Evolutionary conservation across 2,113 vertebrate genomes (phyloP), one percentile per base, ranked within the genome.

Genomic region (Kryptolebias marmoratus): DNA sequence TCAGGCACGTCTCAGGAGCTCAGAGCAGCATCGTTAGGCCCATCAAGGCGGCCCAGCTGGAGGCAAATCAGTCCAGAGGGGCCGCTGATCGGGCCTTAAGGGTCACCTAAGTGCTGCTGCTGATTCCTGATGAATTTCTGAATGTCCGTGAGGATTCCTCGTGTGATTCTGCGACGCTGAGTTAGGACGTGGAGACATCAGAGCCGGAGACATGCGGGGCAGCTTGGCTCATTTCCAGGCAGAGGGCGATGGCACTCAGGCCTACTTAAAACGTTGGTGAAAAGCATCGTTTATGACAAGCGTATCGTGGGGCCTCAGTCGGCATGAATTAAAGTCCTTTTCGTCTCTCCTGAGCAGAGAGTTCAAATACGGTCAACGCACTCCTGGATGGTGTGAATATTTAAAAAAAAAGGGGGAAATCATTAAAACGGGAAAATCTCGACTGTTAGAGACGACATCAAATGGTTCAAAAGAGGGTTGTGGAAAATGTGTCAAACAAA

Each of bases 381-480:
- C 66, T 93, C 30, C 92, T 91, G 30, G 70, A 89, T 55, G 85
- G 86, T 18, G 82, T 95, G 59, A 86, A 55, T 5, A 75, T 67
- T 0, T 49, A 91, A 30, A 87, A 85, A 4, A 64, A 76, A 13
- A 95, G 95, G 91, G 91, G 82, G 30, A 87, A 84, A 28, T 7
- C 53, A 0, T 59, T 95, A 68, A 78, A 80, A 11, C 22, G 61
- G 36, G 32, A 83, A 90, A 61, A 59, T 96, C 44, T 73, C 89
- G 8, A 50, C 79, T 32, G 36, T 90, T 53, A 71, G 65, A 0
- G 72, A 86, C 22, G 74, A 90, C 10, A 88, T 96, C 27, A 86
- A 50, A 0, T 66, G 88, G 30, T 94, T 96, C 72, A 91, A 86
- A 71, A 88, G 91, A 95, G 96, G 96, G 97, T 30, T 68, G 84